These are phyloP conservation scores for Microctenopoma steveboyesi DNA, from an alignment of 2,797 vertebrate genomes.

Conservation along the genomic window DNA sequence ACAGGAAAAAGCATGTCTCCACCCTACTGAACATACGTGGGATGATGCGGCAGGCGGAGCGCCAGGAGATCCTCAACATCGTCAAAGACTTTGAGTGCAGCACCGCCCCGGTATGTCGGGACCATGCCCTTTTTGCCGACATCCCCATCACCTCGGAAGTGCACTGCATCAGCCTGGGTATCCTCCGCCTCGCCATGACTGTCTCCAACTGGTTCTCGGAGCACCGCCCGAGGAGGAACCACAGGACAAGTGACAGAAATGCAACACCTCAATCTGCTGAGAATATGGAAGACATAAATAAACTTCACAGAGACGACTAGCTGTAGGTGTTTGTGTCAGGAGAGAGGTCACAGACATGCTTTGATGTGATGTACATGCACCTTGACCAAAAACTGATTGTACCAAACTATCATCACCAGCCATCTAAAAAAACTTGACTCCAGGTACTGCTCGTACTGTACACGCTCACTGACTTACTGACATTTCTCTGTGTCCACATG, in stretches of 20 bases:
- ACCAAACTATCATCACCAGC: conserved; percentile 59
- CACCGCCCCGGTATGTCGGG: conserved; percentile 62
- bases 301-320: conserved; percentile 70
- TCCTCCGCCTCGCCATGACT: conserved; percentile 82
- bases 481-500: conserved; percentile 41
- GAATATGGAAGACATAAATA: conserved; percentile 55
- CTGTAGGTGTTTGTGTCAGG: conserved; percentile 33
- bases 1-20: conserved; percentile 88
- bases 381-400: conserved; percentile 68
- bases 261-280: conserved; percentile 37
- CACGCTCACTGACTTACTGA: conserved; percentile 53
- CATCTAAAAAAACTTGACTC: conserved; percentile 71
- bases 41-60: conserved; percentile 82
- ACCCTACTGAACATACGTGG: conserved; percentile 91
- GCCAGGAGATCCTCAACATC: conserved; percentile 90
- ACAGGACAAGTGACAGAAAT: conserved; percentile 24
- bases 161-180: conserved; percentile 83
- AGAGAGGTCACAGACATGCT: conserved; percentile 51
- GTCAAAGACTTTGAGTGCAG: conserved; percentile 86
- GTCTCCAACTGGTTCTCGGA: conserved; percentile 84
- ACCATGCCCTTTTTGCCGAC: conserved; percentile 86
- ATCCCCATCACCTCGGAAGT: conserved; percentile 85
- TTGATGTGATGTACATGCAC: conserved; percentile 74
- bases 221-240: conserved; percentile 65
- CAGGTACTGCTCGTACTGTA: conserved; percentile 80